phyloP scores from a whole-genome alignment of 2,888 invertebrate species.

The Amphiduros pacificus region DNA sequence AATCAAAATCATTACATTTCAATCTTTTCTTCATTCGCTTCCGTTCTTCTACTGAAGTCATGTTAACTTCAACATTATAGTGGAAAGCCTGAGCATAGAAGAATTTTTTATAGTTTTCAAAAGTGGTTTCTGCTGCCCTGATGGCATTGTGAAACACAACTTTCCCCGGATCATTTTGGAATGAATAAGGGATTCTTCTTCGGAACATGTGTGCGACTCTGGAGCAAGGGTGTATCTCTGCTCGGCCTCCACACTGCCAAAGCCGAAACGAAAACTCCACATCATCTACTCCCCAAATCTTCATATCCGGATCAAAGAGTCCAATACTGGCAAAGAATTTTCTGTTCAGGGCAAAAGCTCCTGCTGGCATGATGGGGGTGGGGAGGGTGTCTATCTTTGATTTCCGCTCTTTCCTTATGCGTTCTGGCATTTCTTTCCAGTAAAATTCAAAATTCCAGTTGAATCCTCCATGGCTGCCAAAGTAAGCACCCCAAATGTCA shows the following conservation, averaged over 20 bases:
- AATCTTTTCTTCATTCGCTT: neutral
- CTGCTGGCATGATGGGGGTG: conserved; percentile 17
- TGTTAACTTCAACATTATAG: neutral
- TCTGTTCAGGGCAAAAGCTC: conserved; percentile 9
- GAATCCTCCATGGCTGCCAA: conserved; percentile 14
- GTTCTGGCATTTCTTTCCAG: conserved; percentile 12
- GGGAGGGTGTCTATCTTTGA: conserved; percentile 8
- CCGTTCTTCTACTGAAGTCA: neutral
- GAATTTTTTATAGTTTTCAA: conserved; percentile 1
- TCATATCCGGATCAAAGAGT: conserved; percentile 13
- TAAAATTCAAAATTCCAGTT: conserved; percentile 15
- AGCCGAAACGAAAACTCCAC: conserved; percentile 18
- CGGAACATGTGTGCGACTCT: conserved; percentile 13
- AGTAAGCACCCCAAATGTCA: neutral
- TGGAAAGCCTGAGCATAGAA: conserved; percentile 14
- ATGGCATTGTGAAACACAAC: conserved; percentile 15
- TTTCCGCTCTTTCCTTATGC: neutral
- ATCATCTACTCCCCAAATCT: conserved; percentile 17
- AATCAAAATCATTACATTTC: conserved; percentile 3
- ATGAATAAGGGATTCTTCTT: conserved; percentile 9
- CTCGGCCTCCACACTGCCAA: conserved; percentile 15
- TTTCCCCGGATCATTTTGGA: neutral
- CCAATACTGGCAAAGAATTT: conserved; percentile 5
- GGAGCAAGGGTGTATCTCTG: conserved; percentile 13
- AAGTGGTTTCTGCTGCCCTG: neutral